Evolutionary conservation across 2,797 vertebrate genomes (phyloP), one percentile per base, ranked within the genome.

Genomic region (Argentina silus): DNA sequence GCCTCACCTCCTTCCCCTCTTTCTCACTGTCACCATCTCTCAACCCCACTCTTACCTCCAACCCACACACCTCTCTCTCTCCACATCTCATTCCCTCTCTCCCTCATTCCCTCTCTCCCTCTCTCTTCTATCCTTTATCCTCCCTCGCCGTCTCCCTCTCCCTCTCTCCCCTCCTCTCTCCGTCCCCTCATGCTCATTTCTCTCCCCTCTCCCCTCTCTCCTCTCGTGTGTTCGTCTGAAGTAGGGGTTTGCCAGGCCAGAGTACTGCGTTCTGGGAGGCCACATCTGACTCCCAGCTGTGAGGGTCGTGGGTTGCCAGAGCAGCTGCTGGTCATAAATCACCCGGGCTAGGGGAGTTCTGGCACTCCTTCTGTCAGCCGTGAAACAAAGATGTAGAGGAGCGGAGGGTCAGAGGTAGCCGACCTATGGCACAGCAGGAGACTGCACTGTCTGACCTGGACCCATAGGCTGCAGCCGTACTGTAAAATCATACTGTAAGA

Each of bases 301-400:
- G 93, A 83, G 87, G 91, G 90, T 88, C 91, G 85, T 91, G 95
- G 94, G 89, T 90, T 85, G 90, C 85, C 79, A 77, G 66, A 93
- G 90, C 96, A 98, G 96, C 96, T 97, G 96, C 95, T 94, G 95
- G 91, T 92, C 92, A 96, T 98, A 96, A 97, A 98, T 97, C 96
- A 96, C 87, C 83, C 88, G 75, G 5, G 55, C 88, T 89, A 87
- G 94, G 93, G 93, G 85, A 91, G 90, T 89, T 86, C 92, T 96
- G 96, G 95, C 96, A 96, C 95, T 92, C 89, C 91, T 94, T 95
- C 94, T 96, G 94, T 96, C 95, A 96, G 92, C 91, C 90, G 92
- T 96, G 95, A 95, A 97, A 97, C 95, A 96, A 95, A 98, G 96
- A 97, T 89, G 86, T 96, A 93, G 94, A 95, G 94, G 87, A 84